Conservation (phyloP, 2,797 vertebrate species). For the Buceros bicornis region DNA sequence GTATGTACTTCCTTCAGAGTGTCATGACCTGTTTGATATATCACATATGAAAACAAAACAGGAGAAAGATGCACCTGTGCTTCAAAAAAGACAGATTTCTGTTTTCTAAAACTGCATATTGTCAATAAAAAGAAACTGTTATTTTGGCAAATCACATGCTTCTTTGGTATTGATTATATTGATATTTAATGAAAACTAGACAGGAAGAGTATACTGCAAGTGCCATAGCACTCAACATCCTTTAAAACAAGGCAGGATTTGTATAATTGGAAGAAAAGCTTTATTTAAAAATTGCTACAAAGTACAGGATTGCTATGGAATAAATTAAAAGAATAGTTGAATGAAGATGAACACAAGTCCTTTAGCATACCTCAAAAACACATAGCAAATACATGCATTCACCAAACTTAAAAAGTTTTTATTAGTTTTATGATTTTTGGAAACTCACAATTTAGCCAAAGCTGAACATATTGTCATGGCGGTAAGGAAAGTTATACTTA, state of each 20-base stretch:
- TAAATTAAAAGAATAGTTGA: neutral
- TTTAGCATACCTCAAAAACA: neutral
- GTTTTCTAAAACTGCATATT: neutral
- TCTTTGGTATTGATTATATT: neutral
- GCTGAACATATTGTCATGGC: neutral
- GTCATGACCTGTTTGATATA: neutral
- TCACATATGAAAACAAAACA: neutral
- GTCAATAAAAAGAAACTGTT: neutral
- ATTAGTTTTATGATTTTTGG: neutral
- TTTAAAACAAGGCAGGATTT: neutral
- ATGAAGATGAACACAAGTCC: neutral
- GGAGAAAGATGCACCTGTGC: neutral
- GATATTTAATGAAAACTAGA: neutral
- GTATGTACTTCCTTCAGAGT: neutral
- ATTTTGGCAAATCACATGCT: neutral
- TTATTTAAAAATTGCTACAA: neutral
- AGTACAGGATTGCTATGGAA: neutral
- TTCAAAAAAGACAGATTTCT: neutral
- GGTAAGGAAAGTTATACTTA: neutral
- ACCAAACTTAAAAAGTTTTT: neutral
- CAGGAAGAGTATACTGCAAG: no score
- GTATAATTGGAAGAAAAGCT: neutral
- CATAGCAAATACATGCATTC: rapidly evolving
- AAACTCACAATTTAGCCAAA: neutral
- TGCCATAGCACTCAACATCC: rapidly evolving